phyloP scores from a whole-genome alignment of 2,113 vertebrate genomes.

The Merops nubicus region DNA sequence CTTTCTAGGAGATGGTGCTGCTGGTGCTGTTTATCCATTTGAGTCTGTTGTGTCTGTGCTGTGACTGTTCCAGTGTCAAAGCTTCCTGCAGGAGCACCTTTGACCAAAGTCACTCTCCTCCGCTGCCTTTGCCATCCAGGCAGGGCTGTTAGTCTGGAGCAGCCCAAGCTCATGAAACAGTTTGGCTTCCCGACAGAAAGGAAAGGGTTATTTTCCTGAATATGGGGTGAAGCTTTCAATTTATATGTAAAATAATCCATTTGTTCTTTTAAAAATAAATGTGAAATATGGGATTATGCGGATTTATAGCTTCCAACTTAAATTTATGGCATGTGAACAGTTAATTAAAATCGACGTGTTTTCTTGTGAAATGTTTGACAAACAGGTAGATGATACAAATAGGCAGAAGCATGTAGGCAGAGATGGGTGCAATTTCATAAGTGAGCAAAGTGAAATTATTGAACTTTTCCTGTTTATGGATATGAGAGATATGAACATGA shows the following conservation, averaged over 20 bases:
- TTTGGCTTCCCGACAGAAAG: background rate
- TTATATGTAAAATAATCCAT: background rate
- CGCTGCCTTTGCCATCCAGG: background rate
- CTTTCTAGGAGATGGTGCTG: background rate
- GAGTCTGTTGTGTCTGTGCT: background rate
- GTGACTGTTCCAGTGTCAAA: background rate
- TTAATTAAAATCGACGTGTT: background rate
- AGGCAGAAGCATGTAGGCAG: background rate
- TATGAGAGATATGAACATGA: background rate
- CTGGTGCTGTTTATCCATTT: background rate
- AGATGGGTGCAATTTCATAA: background rate
- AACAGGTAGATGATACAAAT: background rate
- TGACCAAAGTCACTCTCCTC: background rate
- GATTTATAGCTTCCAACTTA: background rate
- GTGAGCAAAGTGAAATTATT: background rate
- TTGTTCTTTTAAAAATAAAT: background rate
- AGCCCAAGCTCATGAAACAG: background rate
- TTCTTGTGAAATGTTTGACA: background rate
- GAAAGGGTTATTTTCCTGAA: background rate
- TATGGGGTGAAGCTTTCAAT: background rate
- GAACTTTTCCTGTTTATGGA: background rate
- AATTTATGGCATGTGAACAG: background rate
- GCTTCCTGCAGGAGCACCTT: background rate
- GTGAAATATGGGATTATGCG: background rate
- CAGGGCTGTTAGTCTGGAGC: background rate